phyloP scores from a whole-genome alignment of 2,888 invertebrate species.

The Aporophyla nigra region DNA sequence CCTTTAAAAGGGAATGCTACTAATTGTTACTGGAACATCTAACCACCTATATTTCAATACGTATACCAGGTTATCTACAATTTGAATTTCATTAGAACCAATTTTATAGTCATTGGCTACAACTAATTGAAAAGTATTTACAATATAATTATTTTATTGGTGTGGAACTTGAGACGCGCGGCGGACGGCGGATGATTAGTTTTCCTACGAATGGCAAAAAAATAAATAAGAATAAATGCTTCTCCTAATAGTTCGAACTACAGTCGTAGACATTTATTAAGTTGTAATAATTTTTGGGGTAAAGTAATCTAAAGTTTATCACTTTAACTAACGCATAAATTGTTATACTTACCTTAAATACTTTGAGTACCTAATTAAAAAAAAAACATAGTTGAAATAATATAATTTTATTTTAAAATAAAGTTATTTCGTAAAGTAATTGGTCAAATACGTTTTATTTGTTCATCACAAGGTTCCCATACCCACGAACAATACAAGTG shows the following conservation, averaged over 20 bases:
- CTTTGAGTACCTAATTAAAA: background rate
- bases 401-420: background rate
- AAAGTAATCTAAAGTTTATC: constrained; percentile 13
- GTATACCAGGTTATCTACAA: background rate
- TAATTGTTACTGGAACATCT: background rate
- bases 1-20: background rate
- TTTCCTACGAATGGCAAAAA: constrained; percentile 7
- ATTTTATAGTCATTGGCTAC: constrained; percentile 11
- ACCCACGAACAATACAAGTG: constrained; percentile 34
- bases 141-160: constrained; percentile 46
- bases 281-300: constrained; percentile 14
- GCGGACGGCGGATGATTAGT: background rate
- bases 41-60: background rate
- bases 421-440: constrained; percentile 9
- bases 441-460: constrained; percentile 18
- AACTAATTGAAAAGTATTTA: constrained; percentile 37
- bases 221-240: constrained; percentile 22
- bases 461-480: constrained; percentile 30
- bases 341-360: background rate
- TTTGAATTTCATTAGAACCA: constrained; percentile 1
- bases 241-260: constrained; percentile 6
- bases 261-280: background rate
- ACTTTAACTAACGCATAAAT: constrained; percentile 12
- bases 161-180: background rate
- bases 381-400: background rate